phyloP scores from a whole-genome alignment of 2,113 vertebrate species.

The Uria lomvia region DNA sequence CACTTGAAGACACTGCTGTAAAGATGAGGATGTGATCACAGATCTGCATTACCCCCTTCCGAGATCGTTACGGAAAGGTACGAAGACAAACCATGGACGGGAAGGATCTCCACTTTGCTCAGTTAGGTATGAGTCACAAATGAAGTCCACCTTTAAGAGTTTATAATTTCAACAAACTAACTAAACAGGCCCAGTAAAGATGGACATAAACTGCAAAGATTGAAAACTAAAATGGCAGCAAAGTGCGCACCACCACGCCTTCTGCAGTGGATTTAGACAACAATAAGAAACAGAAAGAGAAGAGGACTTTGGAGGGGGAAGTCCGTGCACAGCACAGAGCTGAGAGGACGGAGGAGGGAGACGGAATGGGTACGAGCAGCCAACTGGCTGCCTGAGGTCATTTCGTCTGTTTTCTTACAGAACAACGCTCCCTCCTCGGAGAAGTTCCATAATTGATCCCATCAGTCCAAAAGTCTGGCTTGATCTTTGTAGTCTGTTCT shows the following conservation, averaged over 20 bases:
- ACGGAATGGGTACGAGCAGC: fast-evolving
- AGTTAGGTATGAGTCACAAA: neutral
- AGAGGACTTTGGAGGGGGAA: neutral
- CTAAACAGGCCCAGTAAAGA: neutral
- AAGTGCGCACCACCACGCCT: fast-evolving
- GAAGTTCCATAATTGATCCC: neutral
- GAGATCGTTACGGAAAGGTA: fast-evolving
- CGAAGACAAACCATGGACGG: fast-evolving
- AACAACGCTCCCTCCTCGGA: neutral
- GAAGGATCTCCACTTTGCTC: neutral
- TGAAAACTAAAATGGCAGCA: neutral
- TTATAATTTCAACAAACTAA: neutral
- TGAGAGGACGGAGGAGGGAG: neutral
- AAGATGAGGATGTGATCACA: neutral
- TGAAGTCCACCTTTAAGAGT: neutral
- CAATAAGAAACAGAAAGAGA: neutral
- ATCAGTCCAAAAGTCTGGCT: neutral
- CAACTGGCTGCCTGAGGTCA: neutral
- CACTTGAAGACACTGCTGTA: neutral
- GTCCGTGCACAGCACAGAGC: neutral
- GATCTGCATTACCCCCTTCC: neutral
- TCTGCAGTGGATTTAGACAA: neutral
- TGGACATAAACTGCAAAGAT: neutral
- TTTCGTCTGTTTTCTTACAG: neutral
- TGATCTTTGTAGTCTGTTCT: neutral